Evolutionary conservation across 2,888 invertebrate genomes (phyloP).

Genomic region (Andrena flavipes): DNA sequence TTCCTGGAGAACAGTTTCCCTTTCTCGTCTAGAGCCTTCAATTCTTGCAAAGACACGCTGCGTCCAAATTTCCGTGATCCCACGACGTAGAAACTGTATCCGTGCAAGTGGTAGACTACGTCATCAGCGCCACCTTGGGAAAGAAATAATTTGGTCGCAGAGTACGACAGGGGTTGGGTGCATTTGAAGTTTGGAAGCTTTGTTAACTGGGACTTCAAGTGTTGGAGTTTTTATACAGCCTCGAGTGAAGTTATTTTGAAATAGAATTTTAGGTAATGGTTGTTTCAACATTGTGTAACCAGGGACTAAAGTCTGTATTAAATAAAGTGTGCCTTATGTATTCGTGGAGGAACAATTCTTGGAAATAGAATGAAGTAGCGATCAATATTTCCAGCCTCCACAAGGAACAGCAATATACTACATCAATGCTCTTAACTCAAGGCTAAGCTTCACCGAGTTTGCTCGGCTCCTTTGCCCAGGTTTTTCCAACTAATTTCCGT

Average conservation of each 20-base stretch:
- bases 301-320: not conserved
- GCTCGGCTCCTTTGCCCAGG: not conserved
- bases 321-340: not conserved
- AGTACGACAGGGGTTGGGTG: not conserved
- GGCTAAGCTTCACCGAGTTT: not conserved
- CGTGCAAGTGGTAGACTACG: slow-evolving; percentile 91
- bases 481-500: not conserved
- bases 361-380: slow-evolving; percentile 3
- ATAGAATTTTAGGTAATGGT: no score
- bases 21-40: slow-evolving; percentile 87
- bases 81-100: slow-evolving; percentile 90
- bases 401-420: slow-evolving; percentile 33
- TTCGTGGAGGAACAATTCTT: slow-evolving; percentile 19
- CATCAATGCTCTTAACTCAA: slow-evolving; percentile 40
- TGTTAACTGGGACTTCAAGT: no score
- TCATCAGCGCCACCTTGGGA: slow-evolving; percentile 87
- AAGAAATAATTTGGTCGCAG: not conserved
- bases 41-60: slow-evolving; percentile 85
- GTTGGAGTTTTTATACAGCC: no score
- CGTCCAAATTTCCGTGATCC: slow-evolving; percentile 87
- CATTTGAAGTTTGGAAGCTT: not conserved
- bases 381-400: slow-evolving; percentile 59
- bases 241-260: no score
- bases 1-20: slow-evolving; percentile 87
- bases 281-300: no score